phyloP scores from a whole-genome alignment of 2,797 vertebrate species.

The Pangasius krempfi region DNA sequence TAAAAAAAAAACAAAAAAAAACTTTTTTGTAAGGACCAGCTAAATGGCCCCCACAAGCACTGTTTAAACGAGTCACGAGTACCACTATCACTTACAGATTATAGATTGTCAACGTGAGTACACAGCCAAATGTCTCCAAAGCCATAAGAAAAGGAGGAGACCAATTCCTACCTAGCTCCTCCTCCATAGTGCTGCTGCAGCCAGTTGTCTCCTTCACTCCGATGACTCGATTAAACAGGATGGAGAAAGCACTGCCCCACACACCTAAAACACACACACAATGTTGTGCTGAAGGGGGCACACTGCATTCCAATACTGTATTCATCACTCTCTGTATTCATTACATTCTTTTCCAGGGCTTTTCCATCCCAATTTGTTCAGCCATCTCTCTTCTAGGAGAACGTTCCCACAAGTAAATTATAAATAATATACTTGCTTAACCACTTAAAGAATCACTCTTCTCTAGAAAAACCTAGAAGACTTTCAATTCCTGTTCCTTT shows the following conservation, averaged over 20 bases:
- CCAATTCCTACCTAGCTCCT: constrained; percentile 87
- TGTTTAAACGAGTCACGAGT: neutral
- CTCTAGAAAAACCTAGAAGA: neutral
- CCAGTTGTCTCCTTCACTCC: constrained; percentile 85
- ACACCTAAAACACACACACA: constrained; percentile 77
- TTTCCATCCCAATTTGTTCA: neutral
- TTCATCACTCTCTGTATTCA: neutral
- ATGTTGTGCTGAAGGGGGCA: neutral
- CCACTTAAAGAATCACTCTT: neutral
- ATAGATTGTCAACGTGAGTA: neutral
- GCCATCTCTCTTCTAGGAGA: neutral
- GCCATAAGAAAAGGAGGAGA: neutral
- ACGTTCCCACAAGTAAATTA: neutral
- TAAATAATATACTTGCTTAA: neutral
- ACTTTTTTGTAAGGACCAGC: neutral
- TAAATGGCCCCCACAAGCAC: neutral
- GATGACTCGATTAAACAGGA: constrained; percentile 96
- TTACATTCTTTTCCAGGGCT: neutral
- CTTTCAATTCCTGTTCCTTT: neutral
- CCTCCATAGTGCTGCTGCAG: constrained; percentile 93
- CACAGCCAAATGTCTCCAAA: neutral
- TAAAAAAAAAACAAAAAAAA: neutral
- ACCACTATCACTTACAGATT: neutral
- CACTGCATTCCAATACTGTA: neutral
- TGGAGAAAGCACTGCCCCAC: constrained; percentile 99